These are phyloP conservation scores for Lacanobia wlatinum DNA, from an alignment of 2,888 invertebrate genomes.

Conservation along the genomic window DNA sequence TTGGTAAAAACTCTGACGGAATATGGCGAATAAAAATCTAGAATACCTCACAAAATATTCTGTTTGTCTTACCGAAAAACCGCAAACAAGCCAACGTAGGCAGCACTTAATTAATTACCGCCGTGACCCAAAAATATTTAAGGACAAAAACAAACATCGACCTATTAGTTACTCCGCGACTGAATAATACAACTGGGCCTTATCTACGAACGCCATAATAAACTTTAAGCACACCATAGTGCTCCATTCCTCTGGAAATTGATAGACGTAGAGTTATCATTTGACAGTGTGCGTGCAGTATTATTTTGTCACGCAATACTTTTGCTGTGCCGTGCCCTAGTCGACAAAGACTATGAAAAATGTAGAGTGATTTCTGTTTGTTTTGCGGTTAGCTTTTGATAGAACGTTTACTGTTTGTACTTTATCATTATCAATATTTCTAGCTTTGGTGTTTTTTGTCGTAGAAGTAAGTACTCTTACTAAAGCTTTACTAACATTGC, in stretches of 20 bases:
- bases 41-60: not conserved
- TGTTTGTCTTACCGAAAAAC: constrained; percentile 12
- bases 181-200: constrained; percentile 80
- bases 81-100: constrained; percentile 15
- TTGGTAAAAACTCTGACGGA: not conserved
- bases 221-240: constrained; percentile 76
- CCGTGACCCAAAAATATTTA: constrained; percentile 63
- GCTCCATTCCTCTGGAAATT: constrained; percentile 87
- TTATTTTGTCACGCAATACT: constrained; percentile 85
- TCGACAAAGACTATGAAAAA: constrained; percentile 74
- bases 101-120: constrained; percentile 55
- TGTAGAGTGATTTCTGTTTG: constrained; percentile 15
- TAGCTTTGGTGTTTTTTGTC: not conserved
- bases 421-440: not conserved
- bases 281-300: constrained; percentile 89
- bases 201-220: constrained; percentile 83
- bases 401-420: not conserved
- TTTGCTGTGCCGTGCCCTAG: constrained; percentile 79
- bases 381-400: constrained; percentile 13
- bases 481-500: not conserved
- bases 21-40: not conserved
- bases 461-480: not conserved
- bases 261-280: constrained; percentile 90
- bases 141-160: constrained; percentile 64
- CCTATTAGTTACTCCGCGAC: constrained; percentile 76